phyloP scores from a whole-genome alignment of 2,113 vertebrate species.

The Aramus guarauna region DNA sequence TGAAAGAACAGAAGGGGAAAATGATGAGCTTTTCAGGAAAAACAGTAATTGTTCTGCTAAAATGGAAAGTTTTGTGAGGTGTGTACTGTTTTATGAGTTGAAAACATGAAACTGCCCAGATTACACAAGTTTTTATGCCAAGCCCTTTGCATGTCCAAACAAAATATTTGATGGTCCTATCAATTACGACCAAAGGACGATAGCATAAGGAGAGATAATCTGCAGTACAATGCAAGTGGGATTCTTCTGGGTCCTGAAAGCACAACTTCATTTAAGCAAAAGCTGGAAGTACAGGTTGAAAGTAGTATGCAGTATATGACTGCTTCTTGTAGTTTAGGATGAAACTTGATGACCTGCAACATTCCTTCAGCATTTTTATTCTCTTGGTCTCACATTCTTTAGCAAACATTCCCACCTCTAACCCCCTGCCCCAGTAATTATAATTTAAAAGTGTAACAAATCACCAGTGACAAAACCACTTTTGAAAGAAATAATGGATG shows the following conservation, averaged over 20 bases:
- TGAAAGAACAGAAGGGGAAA: not conserved
- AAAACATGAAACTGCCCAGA: not conserved
- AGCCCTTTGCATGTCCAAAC: not conserved
- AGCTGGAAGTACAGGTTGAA: not conserved
- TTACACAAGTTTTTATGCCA: not conserved
- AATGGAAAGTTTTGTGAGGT: not conserved
- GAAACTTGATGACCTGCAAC: not conserved
- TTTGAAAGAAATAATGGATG: not conserved
- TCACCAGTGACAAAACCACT: not conserved
- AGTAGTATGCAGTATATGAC: not conserved
- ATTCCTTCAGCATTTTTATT: slow-evolving; percentile 10
- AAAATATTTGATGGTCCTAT: not conserved
- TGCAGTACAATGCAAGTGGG: not conserved
- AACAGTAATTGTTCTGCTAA: not conserved
- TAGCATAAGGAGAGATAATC: not conserved
- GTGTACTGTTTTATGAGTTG: not conserved
- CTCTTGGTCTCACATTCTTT: not conserved
- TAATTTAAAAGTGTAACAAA: not conserved
- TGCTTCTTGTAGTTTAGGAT: not conserved
- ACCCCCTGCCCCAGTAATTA: not conserved
- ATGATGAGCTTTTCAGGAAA: not conserved
- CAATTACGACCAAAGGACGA: not conserved
- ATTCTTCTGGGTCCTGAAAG: not conserved
- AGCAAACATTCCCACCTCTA: not conserved
- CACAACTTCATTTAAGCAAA: not conserved